Conservation (phyloP, 2,797 vertebrate species). For the Nannoperca australis region DNA sequence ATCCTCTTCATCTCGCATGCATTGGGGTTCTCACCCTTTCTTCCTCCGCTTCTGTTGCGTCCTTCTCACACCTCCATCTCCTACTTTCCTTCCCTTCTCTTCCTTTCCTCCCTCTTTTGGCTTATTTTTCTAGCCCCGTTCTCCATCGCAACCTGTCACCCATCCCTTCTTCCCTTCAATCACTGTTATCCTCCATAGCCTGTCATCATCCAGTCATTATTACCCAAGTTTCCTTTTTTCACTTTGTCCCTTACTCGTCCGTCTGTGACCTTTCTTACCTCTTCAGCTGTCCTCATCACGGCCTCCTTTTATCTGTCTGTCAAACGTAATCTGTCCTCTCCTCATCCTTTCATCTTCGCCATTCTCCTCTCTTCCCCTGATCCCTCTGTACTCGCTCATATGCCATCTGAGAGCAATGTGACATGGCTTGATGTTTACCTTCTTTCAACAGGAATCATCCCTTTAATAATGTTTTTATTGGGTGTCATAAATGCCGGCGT, state of each 20-base stretch:
- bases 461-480: conserved; percentile 84
- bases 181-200: conserved; percentile 28
- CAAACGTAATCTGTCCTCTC: conserved; percentile 54
- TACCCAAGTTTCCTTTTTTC: not conserved
- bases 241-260: conserved; percentile 5
- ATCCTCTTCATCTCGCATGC: conserved; percentile 79
- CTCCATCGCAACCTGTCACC: not conserved
- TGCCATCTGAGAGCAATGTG: conserved; percentile 7
- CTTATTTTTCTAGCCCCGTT: conserved; percentile 16
- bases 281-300: conserved; percentile 57
- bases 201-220: conserved; percentile 50
- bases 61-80: conserved; percentile 23
- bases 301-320: conserved; percentile 62
- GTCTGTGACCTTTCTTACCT: conserved; percentile 60
- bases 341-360: conserved; percentile 32
- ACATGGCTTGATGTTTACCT: conserved; percentile 73
- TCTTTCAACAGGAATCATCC: conserved; percentile 66
- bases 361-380: not conserved
- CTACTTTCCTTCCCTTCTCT: not conserved
- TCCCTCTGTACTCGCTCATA: conserved; percentile 24
- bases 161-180: conserved; percentile 41
- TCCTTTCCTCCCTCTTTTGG: not conserved
- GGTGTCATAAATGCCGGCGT: conserved; percentile 66
- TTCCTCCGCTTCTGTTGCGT: conserved; percentile 19
- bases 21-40: conserved; percentile 48